These are phyloP conservation scores for Parthenolecanium corni DNA, from an alignment of 2,888 invertebrate species.

Conservation along the genomic window DNA sequence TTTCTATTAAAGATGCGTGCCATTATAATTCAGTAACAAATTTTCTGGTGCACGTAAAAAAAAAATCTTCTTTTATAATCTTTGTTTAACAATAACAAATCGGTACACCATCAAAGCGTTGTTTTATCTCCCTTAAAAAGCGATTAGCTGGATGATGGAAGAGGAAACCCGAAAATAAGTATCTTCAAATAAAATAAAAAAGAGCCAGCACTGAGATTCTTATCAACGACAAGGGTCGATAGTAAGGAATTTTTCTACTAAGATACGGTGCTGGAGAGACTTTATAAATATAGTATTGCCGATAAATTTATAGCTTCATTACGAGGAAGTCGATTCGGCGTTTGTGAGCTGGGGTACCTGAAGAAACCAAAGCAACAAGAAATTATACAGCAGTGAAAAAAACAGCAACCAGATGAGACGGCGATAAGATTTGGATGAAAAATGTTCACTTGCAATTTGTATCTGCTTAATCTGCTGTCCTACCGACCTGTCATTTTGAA, in stretches of 20 bases:
- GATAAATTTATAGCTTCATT: constrained; percentile 20
- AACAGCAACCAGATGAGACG: neutral
- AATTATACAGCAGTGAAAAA: neutral
- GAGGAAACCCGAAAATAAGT: neutral
- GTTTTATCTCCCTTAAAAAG: too few species aligned
- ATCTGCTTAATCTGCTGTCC: neutral
- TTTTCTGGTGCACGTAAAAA: too few species aligned
- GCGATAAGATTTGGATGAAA: neutral
- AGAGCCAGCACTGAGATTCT: constrained; percentile 11
- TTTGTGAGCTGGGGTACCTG: neutral
- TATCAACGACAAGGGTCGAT: constrained; percentile 17
- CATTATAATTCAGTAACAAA: too few species aligned
- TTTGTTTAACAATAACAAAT: too few species aligned
- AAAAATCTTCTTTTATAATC: too few species aligned
- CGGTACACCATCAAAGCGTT: too few species aligned
- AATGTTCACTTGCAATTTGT: constrained; percentile 7
- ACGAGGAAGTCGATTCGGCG: constrained; percentile 11
- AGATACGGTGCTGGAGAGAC: neutral
- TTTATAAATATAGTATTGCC: constrained; percentile 16
- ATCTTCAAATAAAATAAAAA: constrained; percentile 5
- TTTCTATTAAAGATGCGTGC: too few species aligned
- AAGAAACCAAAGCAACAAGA: too few species aligned
- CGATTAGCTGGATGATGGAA: too few species aligned
- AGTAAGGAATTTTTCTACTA: constrained; percentile 12
- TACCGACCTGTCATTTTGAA: too few species aligned